Conservation (phyloP, 2,113 vertebrate species). For the Daubentonia madagascariensis region DNA sequence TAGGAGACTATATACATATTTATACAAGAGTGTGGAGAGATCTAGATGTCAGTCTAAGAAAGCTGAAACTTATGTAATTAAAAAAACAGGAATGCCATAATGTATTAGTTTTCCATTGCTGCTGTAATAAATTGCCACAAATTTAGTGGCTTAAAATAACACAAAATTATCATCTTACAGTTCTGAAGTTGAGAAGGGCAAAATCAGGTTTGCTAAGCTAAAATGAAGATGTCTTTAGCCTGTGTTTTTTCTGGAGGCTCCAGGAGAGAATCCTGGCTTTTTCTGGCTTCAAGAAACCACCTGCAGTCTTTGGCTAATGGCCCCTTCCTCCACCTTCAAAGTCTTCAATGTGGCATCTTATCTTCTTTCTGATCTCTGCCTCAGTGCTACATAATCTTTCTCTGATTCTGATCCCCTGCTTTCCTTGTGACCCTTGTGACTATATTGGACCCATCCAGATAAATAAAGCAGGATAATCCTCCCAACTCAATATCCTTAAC, state of each 20-base stretch:
- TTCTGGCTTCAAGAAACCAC: neutral
- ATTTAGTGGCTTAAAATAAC: neutral
- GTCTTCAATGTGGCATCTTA: neutral
- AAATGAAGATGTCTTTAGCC: neutral
- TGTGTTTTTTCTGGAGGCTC: neutral
- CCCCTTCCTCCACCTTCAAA: neutral
- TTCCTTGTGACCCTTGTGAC: neutral
- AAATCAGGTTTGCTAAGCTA: neutral
- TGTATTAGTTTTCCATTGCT: neutral
- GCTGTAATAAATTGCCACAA: neutral
- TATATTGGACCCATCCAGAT: neutral
- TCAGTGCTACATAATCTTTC: neutral
- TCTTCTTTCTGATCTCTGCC: neutral
- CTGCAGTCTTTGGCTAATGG: neutral
- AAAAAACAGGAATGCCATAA: neutral
- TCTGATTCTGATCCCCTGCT: neutral
- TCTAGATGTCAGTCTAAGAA: neutral
- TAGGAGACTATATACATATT: neutral
- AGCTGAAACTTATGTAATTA: neutral
- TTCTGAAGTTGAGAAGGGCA: neutral
- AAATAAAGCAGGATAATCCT: neutral
- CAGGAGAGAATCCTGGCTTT: neutral
- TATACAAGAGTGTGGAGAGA: neutral
- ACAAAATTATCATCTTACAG: neutral
- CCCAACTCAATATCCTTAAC: neutral